Evolutionary conservation across 92 coral and sea anemone genomes (phyloP), one percentile per base, ranked within the genome.

Genomic region (Heteractis magnifica): DNA sequence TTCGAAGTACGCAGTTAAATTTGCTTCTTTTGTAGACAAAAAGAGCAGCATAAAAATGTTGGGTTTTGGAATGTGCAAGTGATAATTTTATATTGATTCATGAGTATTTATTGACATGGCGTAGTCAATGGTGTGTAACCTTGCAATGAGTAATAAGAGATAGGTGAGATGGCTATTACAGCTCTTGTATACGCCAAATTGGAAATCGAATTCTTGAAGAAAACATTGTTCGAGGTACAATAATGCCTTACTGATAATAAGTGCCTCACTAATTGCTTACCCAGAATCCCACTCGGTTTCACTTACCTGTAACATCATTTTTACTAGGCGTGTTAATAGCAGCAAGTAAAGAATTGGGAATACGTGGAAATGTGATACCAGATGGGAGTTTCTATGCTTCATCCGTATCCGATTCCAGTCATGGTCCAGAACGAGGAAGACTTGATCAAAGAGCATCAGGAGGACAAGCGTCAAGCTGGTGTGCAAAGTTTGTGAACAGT

Each of bases 381-480:
- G 91, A 88, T 41, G 80, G 21, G 71, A 75, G 74, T 19, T 53
- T 89, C 56, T 51, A 8, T 52, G 89, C 92, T 72, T 75, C 92
- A 20, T 77, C 87, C 48, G 77, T n/a, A 23, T 82, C 86, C 41
- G 84, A 81, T 71, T 18, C 18, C 34, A 80, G 79, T 34, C 89
- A 89, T 82, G 49, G 15, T 23, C 84, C 92, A 16, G 56, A 64
- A 56, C 50, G 92, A 52, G 92, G 86, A 58, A 80, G 92, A 6
- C 79, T 89, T 10, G 79, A 76, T 20, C 92, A 89, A 55, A 50
- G 49, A 3, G 92, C 92, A 52, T 89, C 92, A 19, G 92, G 92
- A 26, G 80, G 79, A 41, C 88, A 89, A 59, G 92, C 79, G 0
- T 81, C 92, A 14, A 51, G 81, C 12, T 89, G 92, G 92, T 89